phyloP scores from a whole-genome alignment of 2,888 invertebrate species.

The Biston betularia region DNA sequence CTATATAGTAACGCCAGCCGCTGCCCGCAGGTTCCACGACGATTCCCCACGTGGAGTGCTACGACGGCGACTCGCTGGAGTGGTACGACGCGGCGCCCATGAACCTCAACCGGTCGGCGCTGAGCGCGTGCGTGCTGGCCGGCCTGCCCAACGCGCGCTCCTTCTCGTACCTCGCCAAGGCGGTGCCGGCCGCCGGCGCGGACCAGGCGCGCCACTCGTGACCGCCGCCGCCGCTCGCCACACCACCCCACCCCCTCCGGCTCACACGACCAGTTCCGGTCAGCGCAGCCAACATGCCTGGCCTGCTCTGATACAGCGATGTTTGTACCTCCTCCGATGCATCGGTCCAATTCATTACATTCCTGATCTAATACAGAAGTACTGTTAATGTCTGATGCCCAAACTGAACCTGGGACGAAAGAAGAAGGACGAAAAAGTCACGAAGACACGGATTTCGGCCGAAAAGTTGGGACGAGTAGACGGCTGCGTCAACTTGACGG shows the following conservation, averaged over 20 bases:
- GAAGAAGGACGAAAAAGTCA: no score
- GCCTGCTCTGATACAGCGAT: no score
- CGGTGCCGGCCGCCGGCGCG: slow-evolving; percentile 80
- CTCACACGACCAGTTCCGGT: not conserved
- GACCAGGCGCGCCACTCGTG: slow-evolving; percentile 75
- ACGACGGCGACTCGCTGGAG: slow-evolving; percentile 88
- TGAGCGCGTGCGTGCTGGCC: slow-evolving; percentile 92
- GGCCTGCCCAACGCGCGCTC: slow-evolving; percentile 89
- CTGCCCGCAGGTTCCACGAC: slow-evolving; percentile 87
- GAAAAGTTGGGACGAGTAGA: not conserved
- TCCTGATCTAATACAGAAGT: no score
- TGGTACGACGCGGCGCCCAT: slow-evolving; percentile 91
- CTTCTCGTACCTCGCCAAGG: slow-evolving; percentile 86
- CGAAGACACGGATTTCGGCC: no score
- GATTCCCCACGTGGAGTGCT: slow-evolving; percentile 92
- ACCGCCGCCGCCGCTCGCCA: not conserved
- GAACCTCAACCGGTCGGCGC: slow-evolving; percentile 93
- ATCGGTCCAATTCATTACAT: no score
- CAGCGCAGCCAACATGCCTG: no score
- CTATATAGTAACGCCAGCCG: no score
- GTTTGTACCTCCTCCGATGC: no score
- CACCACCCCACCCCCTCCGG: not conserved
- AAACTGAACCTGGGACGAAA: no score
- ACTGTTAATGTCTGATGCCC: no score
- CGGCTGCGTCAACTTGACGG: not conserved